A percentile compares a stretch with the other conserved stretches of the same genome.
Conservation (phyloP, 2,113 vertebrate genomes). For the Hemiprocne comata region DNA sequence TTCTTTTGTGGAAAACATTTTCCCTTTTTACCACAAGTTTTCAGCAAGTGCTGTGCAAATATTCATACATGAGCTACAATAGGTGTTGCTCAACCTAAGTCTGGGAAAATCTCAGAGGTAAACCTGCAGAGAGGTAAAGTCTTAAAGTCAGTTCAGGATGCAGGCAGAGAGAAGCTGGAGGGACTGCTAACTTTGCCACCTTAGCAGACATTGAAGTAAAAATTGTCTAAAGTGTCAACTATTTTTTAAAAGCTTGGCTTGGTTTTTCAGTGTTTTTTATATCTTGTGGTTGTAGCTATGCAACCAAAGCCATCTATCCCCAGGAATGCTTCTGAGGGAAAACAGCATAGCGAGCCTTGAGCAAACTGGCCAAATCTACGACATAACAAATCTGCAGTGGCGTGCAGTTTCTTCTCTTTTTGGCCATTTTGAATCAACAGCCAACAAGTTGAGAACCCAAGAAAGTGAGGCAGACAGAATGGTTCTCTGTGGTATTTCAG, state of each 20-base stretch:
- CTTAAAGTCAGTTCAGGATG: not conserved
- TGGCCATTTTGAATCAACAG: not conserved
- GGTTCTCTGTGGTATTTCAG: not conserved
- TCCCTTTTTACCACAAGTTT: not conserved
- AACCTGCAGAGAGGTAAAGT: not conserved
- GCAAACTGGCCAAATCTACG: not conserved
- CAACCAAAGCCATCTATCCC: not conserved
- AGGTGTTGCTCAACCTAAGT: not conserved
- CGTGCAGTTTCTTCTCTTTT: not conserved
- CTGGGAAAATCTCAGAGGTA: not conserved
- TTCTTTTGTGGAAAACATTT: not conserved
- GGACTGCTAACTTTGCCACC: not conserved
- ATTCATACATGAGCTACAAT: not conserved
- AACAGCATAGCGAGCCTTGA: not conserved
- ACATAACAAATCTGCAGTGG: not conserved
- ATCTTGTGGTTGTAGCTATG: not conserved
- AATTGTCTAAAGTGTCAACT: not conserved
- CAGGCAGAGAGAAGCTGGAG: not conserved
- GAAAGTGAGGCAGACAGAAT: not conserved
- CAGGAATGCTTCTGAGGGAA: not conserved
- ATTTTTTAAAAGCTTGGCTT: not conserved
- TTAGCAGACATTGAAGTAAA: not conserved
- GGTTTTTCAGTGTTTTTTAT: not conserved
- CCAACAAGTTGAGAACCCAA: fast-evolving
- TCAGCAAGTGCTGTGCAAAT: not conserved